These are phyloP conservation scores for Diaphora mendica DNA, from an alignment of 2,888 invertebrate genomes.

Conservation along the genomic window DNA sequence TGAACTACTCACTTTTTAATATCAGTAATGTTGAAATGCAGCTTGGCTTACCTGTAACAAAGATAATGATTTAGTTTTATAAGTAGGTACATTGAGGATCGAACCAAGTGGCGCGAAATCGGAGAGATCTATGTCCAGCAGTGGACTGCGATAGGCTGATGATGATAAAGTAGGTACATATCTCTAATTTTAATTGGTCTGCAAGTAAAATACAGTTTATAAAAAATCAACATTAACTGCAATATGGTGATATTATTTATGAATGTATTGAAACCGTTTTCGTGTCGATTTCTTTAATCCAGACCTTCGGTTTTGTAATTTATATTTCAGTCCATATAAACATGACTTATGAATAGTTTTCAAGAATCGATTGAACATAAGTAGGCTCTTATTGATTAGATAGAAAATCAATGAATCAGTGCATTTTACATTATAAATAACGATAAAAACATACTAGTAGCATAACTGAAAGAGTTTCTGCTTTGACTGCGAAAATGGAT, in stretches of 20 bases:
- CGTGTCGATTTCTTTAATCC: neutral
- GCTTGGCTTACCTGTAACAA: conserved; percentile 6
- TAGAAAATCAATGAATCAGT: conserved; percentile 29
- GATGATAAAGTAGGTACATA: neutral
- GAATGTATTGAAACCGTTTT: neutral
- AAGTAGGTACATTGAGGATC: too few species aligned
- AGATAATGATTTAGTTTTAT: neutral
- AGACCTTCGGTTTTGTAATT: neutral
- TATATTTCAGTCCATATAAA: neutral
- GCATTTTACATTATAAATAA: conserved; percentile 33
- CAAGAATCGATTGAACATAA: conserved; percentile 19
- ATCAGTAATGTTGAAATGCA: neutral
- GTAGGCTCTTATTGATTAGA: conserved; percentile 31
- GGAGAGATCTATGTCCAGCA: too few species aligned
- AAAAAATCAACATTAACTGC: too few species aligned
- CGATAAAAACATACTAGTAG: neutral
- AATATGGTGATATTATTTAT: neutral
- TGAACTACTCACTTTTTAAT: conserved; percentile 33
- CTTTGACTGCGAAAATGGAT: conserved; percentile 32
- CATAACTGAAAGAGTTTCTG: conserved; percentile 7
- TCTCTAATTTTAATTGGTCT: neutral
- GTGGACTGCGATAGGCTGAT: too few species aligned
- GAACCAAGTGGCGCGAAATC: too few species aligned
- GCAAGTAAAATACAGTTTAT: too few species aligned
- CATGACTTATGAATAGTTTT: neutral